These are phyloP conservation scores for Ciconia maguari DNA, from an alignment of 2,113 vertebrate genomes.

Conservation along the genomic window DNA sequence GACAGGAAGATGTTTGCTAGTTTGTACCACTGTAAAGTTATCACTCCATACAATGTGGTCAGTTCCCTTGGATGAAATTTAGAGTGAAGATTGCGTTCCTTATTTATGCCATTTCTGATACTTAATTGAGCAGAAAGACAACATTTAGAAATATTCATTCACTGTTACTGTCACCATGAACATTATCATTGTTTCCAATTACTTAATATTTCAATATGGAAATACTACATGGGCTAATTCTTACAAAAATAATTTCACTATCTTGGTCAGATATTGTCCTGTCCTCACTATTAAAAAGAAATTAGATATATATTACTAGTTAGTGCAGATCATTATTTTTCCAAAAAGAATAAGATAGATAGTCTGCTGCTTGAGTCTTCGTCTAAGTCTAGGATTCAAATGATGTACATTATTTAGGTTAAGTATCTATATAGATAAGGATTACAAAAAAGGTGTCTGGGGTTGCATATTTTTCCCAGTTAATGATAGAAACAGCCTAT, in stretches of 20 bases:
- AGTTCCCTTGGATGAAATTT: background rate
- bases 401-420: background rate
- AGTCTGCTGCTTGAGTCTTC: background rate
- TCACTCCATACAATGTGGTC: background rate
- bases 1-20: background rate
- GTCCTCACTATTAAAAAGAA: background rate
- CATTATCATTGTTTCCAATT: background rate
- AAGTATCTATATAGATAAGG: background rate
- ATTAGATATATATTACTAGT: background rate
- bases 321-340: background rate
- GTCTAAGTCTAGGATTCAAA: background rate
- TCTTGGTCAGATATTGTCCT: background rate
- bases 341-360: background rate
- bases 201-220: background rate
- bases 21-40: background rate
- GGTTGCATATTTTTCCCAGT: background rate
- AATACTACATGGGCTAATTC: background rate
- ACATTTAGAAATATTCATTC: background rate
- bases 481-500: background rate
- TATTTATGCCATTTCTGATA: background rate
- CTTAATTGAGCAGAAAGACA: background rate
- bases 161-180: background rate
- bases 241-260: background rate
- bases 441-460: background rate
- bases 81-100: background rate